Evolutionary conservation across 2,888 invertebrate genomes (phyloP).

Genomic region (Hylaea fasciaria): DNA sequence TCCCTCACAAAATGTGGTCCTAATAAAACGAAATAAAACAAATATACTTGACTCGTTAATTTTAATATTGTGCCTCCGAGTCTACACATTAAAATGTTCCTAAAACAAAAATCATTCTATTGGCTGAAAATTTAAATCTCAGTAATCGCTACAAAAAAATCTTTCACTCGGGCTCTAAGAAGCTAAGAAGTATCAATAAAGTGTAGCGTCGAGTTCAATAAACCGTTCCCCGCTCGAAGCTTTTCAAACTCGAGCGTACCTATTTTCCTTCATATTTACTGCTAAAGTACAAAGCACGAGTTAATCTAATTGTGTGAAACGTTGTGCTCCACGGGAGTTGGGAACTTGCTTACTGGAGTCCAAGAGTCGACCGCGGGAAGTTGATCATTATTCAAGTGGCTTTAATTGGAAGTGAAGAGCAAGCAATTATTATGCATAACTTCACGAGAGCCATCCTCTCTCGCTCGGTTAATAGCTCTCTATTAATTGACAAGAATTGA

Average conservation of each 20-base stretch:
- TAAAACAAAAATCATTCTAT: too few relatives aligned
- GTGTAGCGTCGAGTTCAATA: conserved; percentile 17
- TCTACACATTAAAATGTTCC: too few relatives aligned
- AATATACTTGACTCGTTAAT: too few relatives aligned
- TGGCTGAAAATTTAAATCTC: too few relatives aligned
- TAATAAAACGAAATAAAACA: too few relatives aligned
- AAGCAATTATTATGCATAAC: conserved; percentile 78
- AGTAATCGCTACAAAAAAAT: background rate
- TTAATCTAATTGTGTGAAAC: conserved; percentile 47
- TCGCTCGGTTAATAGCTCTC: conserved; percentile 60
- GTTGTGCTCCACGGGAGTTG: conserved; percentile 39
- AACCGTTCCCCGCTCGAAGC: conserved; percentile 18
- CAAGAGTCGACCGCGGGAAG: conserved; percentile 54
- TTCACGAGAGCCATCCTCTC: conserved; percentile 64
- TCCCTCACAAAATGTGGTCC: too few relatives aligned
- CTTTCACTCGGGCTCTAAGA: background rate
- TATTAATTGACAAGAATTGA: conserved; percentile 63
- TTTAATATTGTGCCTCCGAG: too few relatives aligned
- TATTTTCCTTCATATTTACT: conserved; percentile 27
- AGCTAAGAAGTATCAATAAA: conserved; percentile 11
- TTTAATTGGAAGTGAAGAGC: conserved; percentile 73
- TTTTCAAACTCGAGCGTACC: conserved; percentile 17
- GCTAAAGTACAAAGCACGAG: conserved; percentile 40
- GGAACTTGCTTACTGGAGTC: conserved; percentile 46
- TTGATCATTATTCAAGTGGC: conserved; percentile 65